These are phyloP conservation scores for Ylistrum balloti DNA, from an alignment of 1,140 invertebrate species.

Conservation along the genomic window DNA sequence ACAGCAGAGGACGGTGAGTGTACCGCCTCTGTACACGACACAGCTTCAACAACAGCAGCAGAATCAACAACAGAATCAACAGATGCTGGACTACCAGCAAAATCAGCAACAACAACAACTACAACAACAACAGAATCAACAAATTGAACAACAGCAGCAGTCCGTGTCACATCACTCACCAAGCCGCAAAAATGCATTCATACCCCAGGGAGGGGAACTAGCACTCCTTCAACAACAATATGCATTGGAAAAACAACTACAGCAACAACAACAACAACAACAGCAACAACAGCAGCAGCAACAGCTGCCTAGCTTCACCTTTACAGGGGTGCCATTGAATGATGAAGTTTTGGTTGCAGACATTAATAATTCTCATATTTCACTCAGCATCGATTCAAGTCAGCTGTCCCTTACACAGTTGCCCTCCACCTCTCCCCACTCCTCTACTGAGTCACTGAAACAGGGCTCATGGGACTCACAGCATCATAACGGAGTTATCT, in stretches of 20 bases:
- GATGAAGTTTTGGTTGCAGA: not conserved
- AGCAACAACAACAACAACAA: conserved; percentile 50
- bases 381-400: not conserved
- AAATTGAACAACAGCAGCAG: conserved; percentile 45
- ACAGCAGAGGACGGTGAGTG: not conserved
- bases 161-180: conserved; percentile 39
- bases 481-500: conserved; percentile 8
- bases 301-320: conserved; percentile 32
- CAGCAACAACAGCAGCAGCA: conserved; percentile 49
- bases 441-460: not conserved
- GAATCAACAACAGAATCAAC: not conserved
- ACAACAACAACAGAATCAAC: conserved; percentile 50
- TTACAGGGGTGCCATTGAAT: not conserved
- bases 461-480: not conserved
- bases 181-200: conserved; percentile 62
- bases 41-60: not conserved
- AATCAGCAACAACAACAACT: conserved; percentile 44
- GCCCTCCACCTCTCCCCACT: not conserved
- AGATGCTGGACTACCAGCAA: conserved; percentile 41
- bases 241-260: conserved; percentile 54
- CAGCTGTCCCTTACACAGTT: not conserved
- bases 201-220: conserved; percentile 58
- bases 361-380: not conserved
- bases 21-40: not conserved
- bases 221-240: conserved; percentile 57